Conservation (phyloP, 1,140 invertebrate genomes). For the Aradophagus sp. region DNA sequence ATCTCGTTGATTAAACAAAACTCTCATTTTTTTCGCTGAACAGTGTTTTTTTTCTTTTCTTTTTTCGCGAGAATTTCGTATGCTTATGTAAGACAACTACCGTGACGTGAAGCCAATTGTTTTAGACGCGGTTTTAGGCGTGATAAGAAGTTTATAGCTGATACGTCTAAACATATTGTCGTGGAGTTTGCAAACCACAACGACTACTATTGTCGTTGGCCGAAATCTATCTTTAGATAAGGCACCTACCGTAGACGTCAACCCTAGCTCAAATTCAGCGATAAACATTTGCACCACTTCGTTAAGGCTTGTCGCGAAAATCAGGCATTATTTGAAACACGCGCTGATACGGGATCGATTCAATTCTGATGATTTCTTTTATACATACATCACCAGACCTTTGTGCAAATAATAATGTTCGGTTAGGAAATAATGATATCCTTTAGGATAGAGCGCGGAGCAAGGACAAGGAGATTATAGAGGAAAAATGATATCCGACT, state of each 20-base stretch:
- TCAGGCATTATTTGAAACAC: conserved; percentile 3
- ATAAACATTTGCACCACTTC: conserved; percentile 31
- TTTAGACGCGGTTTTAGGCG: conserved; percentile 16
- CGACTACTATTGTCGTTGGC: conserved; percentile 20
- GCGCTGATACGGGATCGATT: background rate
- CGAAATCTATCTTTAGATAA: conserved; percentile 59
- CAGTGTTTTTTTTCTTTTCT: background rate
- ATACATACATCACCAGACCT: conserved; percentile 6
- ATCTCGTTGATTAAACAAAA: conserved; percentile 1
- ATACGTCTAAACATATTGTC: conserved; percentile 51
- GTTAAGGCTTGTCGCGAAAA: too few relatives aligned
- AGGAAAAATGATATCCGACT: conserved; percentile 56
- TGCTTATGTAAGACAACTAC: conserved; percentile 8
- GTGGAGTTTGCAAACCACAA: conserved; percentile 48
- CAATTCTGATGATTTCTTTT: conserved; percentile 19
- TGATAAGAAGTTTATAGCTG: conserved; percentile 17
- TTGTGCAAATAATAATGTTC: conserved; percentile 52
- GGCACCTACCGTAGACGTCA: conserved; percentile 60
- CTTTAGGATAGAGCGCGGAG: conserved; percentile 32
- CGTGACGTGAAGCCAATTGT: conserved; percentile 11
- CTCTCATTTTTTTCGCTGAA: conserved; percentile 5
- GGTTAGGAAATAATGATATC: conserved; percentile 58
- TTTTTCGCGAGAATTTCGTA: background rate
- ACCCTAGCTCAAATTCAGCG: conserved; percentile 65
- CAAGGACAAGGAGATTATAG: conserved; percentile 57